Evolutionary conservation across 2,113 vertebrate species (phyloP).

Genomic region (Globicephala melas): DNA sequence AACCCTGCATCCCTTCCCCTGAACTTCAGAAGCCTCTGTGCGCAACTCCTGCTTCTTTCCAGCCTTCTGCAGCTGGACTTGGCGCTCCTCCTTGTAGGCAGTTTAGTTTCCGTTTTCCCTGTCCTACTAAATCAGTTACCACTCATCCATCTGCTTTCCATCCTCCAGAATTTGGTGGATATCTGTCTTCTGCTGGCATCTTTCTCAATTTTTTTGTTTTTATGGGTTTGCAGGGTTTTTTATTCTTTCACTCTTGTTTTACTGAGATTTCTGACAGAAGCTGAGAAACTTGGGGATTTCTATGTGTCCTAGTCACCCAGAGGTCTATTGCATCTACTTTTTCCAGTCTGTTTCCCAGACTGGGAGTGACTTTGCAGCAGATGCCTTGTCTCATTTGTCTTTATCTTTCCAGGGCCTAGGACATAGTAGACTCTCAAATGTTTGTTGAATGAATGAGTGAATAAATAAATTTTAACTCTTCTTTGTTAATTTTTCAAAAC

Average conservation of each 20-base stretch:
- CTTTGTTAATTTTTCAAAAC: constrained; percentile 67
- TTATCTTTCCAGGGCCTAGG: neutral
- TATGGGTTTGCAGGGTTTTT: neutral
- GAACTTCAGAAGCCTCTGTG: neutral
- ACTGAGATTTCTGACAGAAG: neutral
- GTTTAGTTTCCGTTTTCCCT: neutral
- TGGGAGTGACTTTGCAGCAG: neutral
- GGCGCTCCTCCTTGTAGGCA: neutral
- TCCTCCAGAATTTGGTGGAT: neutral
- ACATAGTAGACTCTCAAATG: neutral
- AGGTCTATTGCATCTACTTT: neutral
- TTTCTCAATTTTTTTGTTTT: constrained; percentile 18
- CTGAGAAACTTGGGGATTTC: neutral
- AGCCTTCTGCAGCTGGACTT: neutral
- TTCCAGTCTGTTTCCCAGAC: neutral
- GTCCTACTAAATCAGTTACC: neutral
- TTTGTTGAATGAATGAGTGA: neutral
- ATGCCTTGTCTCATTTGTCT: neutral
- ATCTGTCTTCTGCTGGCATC: constrained; percentile 5
- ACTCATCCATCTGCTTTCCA: constrained; percentile 37
- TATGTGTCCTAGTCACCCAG: neutral
- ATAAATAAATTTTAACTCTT: neutral
- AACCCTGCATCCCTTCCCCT: neutral
- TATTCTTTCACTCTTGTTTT: neutral
- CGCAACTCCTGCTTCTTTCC: neutral